Conservation (phyloP, 2,797 vertebrate genomes). For the Notoglanidium macrostoma region DNA sequence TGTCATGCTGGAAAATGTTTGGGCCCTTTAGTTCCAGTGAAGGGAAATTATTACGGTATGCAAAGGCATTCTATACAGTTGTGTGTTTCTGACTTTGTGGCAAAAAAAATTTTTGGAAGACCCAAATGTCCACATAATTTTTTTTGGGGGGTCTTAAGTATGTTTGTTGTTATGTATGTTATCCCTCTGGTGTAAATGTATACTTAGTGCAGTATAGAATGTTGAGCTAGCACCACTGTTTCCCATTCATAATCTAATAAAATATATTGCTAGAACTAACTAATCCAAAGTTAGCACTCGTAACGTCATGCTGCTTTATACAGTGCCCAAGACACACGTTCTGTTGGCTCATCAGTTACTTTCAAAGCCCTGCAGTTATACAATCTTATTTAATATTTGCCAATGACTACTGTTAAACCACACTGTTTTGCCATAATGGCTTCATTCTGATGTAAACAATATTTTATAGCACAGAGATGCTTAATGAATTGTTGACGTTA, state of each 20-base stretch:
- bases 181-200: background rate
- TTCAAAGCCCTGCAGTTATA: conserved; percentile 33
- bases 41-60: background rate
- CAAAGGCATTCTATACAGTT: background rate
- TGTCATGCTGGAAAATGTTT: background rate
- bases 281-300: background rate
- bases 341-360: conserved; percentile 5
- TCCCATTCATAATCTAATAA: background rate
- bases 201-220: background rate
- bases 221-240: background rate
- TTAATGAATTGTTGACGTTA: conserved; percentile 34
- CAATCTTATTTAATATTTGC: conserved; percentile 29
- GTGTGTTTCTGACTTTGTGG: background rate
- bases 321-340: background rate
- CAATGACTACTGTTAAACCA: conserved; percentile 38
- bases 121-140: background rate
- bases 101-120: background rate
- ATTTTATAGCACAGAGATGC: conserved; percentile 49
- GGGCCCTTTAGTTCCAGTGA: background rate
- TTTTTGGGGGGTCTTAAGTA: background rate
- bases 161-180: background rate
- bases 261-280: background rate
- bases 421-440: conserved; percentile 37
- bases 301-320: background rate
- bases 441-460: conserved; percentile 30